Evolutionary conservation across 2,797 vertebrate species (phyloP), one percentile per base, ranked within the genome.

Genomic region (Dryobates pubescens): DNA sequence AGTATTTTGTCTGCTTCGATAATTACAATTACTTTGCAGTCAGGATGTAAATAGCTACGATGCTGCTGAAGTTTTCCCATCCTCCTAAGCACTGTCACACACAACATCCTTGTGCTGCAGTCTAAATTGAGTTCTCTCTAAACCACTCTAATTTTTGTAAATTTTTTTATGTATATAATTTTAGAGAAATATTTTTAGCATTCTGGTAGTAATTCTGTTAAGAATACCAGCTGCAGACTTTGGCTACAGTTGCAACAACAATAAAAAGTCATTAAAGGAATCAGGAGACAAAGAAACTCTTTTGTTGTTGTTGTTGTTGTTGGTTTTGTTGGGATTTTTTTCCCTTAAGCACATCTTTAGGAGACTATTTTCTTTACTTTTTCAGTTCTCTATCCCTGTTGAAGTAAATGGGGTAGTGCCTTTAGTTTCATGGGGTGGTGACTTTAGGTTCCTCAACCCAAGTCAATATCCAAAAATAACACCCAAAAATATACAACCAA

Each of bases 11-110:
- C 90, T 96, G 92, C 92, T 96, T 95, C 17, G 20, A 80, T 95
- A 97, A 97, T 95, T 96, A 96, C 93, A 97, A 97, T 95, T 96
- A 96, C 92, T 96, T 91, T 95, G 90, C 95, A 96, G 93, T 89
- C 74, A 95, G 95, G 97, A 96, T 95, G 93, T 91, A 97, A 97
- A 97, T 97, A 97, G 93, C 96, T 96, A 94, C 94, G 96, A 93
- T 93, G 95, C 92, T 97, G 92, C 88, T 97, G 94, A 96, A 96
- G 95, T 96, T 97, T 96, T 96, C 97, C 96, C 96, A 93, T 96
- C 93, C 91, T 95, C 87, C 89, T 96, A 95, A 97, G 96, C 22
- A 64, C 90, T 96, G 91, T 95, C 94, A 96, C 76, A 94, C 61
- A 96, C 94, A 96, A 92, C 96, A 91, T 94, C 90, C 95, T 97